These are phyloP conservation scores for Eilema griseolum DNA, from an alignment of 2,888 invertebrate genomes.

Conservation along the genomic window DNA sequence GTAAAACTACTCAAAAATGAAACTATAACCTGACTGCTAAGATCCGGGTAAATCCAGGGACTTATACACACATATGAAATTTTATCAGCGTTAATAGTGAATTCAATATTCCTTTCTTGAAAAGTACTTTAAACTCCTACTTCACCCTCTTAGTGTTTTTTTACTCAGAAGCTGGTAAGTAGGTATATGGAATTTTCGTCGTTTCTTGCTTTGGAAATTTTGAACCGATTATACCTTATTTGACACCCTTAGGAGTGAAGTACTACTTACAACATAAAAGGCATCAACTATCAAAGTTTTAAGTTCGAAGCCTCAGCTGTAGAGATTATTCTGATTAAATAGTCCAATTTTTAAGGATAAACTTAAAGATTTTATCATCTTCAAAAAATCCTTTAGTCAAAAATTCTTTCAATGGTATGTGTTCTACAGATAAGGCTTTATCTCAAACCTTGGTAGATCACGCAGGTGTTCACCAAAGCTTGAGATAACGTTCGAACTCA, in stretches of 20 bases:
- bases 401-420: background rate
- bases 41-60: background rate
- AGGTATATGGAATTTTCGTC: background rate
- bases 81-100: background rate
- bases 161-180: no score
- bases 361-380: background rate
- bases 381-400: background rate
- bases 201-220: background rate
- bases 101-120: background rate
- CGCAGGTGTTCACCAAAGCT: background rate
- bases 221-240: background rate
- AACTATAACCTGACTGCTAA: no score
- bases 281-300: background rate
- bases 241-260: background rate
- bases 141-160: no score
- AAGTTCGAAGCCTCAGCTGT: background rate
- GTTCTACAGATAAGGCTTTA: constrained; percentile 1
- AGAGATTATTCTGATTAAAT: background rate
- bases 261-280: background rate
- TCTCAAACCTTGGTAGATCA: background rate
- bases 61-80: background rate
- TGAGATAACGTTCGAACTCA: constrained; percentile 4
- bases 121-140: background rate
- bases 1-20: no score
- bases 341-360: background rate